Evolutionary conservation across 2,113 vertebrate genomes (phyloP).

Genomic region (Oryzias melastigma): DNA sequence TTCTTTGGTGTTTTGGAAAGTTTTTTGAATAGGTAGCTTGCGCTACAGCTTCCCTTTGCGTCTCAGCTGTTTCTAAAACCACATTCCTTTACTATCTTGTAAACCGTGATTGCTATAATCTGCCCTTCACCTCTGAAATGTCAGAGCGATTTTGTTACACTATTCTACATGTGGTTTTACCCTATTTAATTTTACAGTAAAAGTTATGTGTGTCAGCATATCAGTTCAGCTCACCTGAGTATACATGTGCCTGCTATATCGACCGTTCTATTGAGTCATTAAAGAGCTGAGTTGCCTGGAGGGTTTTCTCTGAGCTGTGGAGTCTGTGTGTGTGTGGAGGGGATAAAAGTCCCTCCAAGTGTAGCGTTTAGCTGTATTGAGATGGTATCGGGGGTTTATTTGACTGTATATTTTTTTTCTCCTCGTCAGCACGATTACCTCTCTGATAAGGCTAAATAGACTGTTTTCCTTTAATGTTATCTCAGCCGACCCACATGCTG

Average conservation of each 20-base stretch:
- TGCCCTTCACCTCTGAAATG: slow-evolving; percentile 18
- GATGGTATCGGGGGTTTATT: slow-evolving; percentile 57
- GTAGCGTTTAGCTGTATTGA: slow-evolving; percentile 29
- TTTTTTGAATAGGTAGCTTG: background rate
- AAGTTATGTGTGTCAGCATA: slow-evolving; percentile 44
- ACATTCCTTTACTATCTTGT: background rate
- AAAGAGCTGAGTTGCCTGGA: slow-evolving; percentile 43
- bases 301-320: slow-evolving; percentile 14
- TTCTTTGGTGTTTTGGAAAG: background rate
- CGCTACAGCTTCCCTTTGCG: background rate
- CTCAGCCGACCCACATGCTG: slow-evolving; percentile 9
- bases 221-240: slow-evolving; percentile 62
- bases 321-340: slow-evolving; percentile 10
- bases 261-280: slow-evolving; percentile 63
- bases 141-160: slow-evolving; percentile 22
- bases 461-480: slow-evolving; percentile 51
- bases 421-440: slow-evolving; percentile 51
- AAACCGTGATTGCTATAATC: slow-evolving; percentile 9
- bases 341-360: slow-evolving; percentile 48
- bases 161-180: slow-evolving; percentile 38
- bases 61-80: background rate
- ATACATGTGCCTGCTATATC: slow-evolving; percentile 55
- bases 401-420: slow-evolving; percentile 42
- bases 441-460: slow-evolving; percentile 55
- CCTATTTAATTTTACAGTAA: slow-evolving; percentile 49